phyloP scores from a whole-genome alignment of 2,113 vertebrate species.

The Gallinago jamesoni region DNA sequence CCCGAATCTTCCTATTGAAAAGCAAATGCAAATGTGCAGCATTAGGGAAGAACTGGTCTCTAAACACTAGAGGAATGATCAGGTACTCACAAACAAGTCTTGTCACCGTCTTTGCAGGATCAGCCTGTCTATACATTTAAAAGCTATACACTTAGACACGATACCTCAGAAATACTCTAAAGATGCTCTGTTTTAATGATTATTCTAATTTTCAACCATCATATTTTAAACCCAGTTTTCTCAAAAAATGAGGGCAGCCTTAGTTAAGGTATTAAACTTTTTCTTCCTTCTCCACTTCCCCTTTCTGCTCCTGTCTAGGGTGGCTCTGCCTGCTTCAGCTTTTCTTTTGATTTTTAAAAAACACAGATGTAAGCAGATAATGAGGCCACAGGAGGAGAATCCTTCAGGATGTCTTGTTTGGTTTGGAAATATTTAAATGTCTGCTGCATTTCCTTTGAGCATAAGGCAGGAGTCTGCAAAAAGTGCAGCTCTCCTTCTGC shows the following conservation, averaged over 20 bases:
- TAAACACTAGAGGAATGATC: neutral
- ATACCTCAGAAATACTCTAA: neutral
- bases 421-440: slow-evolving; percentile 79
- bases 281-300: neutral
- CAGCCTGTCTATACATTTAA: neutral
- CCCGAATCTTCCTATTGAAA: neutral
- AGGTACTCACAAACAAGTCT: neutral
- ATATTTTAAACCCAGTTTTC: neutral
- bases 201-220: neutral
- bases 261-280: neutral
- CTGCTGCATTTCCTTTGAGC: slow-evolving; percentile 76
- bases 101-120: neutral
- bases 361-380: slow-evolving; percentile 63
- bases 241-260: neutral
- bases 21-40: neutral
- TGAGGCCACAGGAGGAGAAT: slow-evolving; percentile 70
- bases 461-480: slow-evolving; percentile 38
- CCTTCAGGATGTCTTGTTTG: slow-evolving; percentile 78
- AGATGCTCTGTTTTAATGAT: neutral
- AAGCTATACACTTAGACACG: neutral
- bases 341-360: slow-evolving; percentile 63
- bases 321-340: neutral
- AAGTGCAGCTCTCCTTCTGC: slow-evolving; percentile 38
- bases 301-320: neutral
- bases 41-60: neutral